Evolutionary conservation across 2,113 vertebrate genomes (phyloP), one percentile per base, ranked within the genome.

Genomic region (Rostratula benghalensis): DNA sequence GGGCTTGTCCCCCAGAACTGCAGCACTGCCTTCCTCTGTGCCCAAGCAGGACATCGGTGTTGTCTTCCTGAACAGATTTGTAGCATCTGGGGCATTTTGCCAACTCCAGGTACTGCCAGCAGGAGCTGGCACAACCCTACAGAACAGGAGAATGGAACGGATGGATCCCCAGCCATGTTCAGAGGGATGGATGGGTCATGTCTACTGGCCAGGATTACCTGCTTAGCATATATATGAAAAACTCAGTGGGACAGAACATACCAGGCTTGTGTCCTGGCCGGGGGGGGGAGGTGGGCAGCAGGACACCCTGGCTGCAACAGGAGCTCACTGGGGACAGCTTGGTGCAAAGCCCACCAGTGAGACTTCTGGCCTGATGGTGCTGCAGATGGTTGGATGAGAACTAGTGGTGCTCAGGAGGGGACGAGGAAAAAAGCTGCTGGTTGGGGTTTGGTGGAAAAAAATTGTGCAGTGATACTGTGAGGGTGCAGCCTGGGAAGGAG

Each of bases 141-240:
- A 61, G 35, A 79, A 56, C 45, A 81, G 63, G 35, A 67, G 71
- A 48, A 65, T 54, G 74, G 57, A 86, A 83, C 23, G 43, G 57
- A 79, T 50, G 85, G 71, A 37, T 79, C 18, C 48, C 61, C 37
- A 67, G 50, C 39, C 1, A 2, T 0, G 3, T 4, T 41, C 53
- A 93, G 78, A 92, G 82, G 86, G 78, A 92, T 83, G 86, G 81
- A 93, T 60, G 86, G 63, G 54, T 54, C 86, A 37, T 43, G 37
- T 54, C 41, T 69, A 33, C 53, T 51, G 76, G 83, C 64, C 75
- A 81, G 89, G 23, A 46, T 86, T 69, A 56, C 61, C 83, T 86
- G 75, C 87, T 96, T 93, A 91, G 90, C 64, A 37, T n/a, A 41
- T 25, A 41, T 53, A 64, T 87, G 92, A 88, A 95, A 87, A 89